Base-by-base conservation (phyloP, 2,797 vertebrate genomes). In the Pterois miles region DNA sequence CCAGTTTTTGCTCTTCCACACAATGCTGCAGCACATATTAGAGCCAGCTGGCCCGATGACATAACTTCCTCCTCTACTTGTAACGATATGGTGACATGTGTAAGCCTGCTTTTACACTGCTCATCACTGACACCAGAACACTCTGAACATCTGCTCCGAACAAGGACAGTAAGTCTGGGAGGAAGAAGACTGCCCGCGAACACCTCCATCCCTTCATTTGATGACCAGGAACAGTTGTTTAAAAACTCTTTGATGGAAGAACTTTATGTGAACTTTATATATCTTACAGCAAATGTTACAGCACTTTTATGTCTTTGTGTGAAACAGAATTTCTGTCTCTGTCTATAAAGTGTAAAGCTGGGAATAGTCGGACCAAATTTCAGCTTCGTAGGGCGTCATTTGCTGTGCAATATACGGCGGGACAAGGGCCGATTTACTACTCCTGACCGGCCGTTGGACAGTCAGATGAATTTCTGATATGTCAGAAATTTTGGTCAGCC, bases 31-130 rank as follows among this genome's bases (percentile, higher is more conserved):
- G 71, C 65, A 27, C 83, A 75, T 89, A 88, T 91, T 81, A 77
- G 79, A 88, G 84, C 92, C 91, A 94, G 93, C 91, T 93, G 93
- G 84, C 79, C 79, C 11, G 72, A 86, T 94, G 93, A 95, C 92
- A 94, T 93, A 83, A 93, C 87, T 91, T 94, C 92, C 91, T 92
- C 53, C 74, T 82, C 63, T 85, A 84, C 89, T 90, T 91, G 90
- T 87, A 89, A 66, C 46, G 64, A 89, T 81, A 80, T 85, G 86
- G 89, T 91, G 92, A 92, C 87, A 92, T 92, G 86, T 92, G 88
- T 89, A 88, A 85, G 84, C 71, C 78, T 81, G 84, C 76, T 90
- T 84, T 90, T 86, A 85, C 89, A 71, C 82, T 78, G 74, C 82
- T 80, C 82, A 85, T 84, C 87, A 79, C 86, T 86, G 84, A 89